phyloP scores from a whole-genome alignment of 2,113 vertebrate genomes.

The Pteropus alecto region DNA sequence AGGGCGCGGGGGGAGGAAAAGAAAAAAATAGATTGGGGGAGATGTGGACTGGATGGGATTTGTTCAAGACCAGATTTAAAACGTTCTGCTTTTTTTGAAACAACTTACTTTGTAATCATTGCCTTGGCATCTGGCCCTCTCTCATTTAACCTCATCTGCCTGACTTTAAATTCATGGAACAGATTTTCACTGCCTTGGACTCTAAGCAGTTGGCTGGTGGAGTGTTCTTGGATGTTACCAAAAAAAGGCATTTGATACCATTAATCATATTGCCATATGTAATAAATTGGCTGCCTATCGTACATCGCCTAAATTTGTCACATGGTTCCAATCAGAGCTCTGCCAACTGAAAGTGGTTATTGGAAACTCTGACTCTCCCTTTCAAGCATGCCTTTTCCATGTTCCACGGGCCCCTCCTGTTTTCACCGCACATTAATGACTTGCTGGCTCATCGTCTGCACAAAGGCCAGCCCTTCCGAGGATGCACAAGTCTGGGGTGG shows the following conservation, averaged over 20 bases:
- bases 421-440: slow-evolving; percentile 63
- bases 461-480: slow-evolving; percentile 60
- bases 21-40: slow-evolving; percentile 12
- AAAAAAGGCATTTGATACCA: slow-evolving; percentile 84
- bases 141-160: slow-evolving; percentile 85
- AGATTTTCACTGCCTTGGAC: slow-evolving; percentile 81
- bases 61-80: slow-evolving; percentile 73
- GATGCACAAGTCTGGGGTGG: slow-evolving; percentile 59
- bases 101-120: slow-evolving; percentile 80
- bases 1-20: background rate
- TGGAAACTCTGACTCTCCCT: slow-evolving; percentile 85
- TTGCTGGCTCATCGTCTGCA: slow-evolving; percentile 53
- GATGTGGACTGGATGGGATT: slow-evolving; percentile 36
- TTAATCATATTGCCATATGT: slow-evolving; percentile 89
- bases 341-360: slow-evolving; percentile 82
- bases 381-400: background rate
- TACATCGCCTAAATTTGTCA: slow-evolving; percentile 83
- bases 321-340: slow-evolving; percentile 84
- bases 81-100: slow-evolving; percentile 72
- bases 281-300: slow-evolving; percentile 85
- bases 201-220: slow-evolving; percentile 74
- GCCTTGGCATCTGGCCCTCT: slow-evolving; percentile 75
- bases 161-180: slow-evolving; percentile 83
- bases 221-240: slow-evolving; percentile 73
- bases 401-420: slow-evolving; percentile 43